Evolutionary conservation across 2,888 invertebrate genomes (phyloP).

Genomic region (Asteroscopus sphinx): DNA sequence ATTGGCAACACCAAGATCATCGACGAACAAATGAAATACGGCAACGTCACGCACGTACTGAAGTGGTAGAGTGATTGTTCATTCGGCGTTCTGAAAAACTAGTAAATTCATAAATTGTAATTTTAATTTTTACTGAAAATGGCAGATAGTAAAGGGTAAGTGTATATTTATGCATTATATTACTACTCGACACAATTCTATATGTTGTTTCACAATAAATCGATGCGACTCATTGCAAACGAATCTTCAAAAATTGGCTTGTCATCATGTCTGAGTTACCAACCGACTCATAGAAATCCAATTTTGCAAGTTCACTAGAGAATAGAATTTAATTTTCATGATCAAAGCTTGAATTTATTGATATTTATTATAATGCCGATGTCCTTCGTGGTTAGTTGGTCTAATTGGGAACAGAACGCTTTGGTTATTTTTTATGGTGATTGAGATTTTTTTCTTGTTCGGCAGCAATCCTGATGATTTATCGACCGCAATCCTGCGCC

Average conservation of each 20-base stretch:
- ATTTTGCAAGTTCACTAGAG: constrained; percentile 58
- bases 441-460: constrained; percentile 62
- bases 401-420: constrained; percentile 10
- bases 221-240: constrained; percentile 62
- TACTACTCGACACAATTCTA: constrained; percentile 1
- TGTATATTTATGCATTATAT: constrained; percentile 54
- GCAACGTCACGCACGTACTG: constrained; percentile 88
- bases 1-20: constrained; percentile 73
- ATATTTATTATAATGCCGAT: constrained; percentile 4
- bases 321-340: constrained; percentile 12
- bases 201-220: constrained; percentile 38
- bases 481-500: constrained; percentile 99
- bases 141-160: constrained; percentile 90
- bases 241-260: constrained; percentile 85
- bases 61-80: constrained; percentile 78
- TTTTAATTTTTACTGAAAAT: constrained; percentile 78
- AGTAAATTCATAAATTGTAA: constrained; percentile 76
- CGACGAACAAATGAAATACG: constrained; percentile 89
- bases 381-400: constrained; percentile 8
- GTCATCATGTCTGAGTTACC: constrained; percentile 87
- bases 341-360: background rate
- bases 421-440: constrained; percentile 48
- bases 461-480: constrained; percentile 94
- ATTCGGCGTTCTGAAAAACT: constrained; percentile 80
- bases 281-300: constrained; percentile 61